These are phyloP conservation scores for Drosophila pegasa DNA, from an alignment of 2,888 invertebrate genomes.

Conservation along the genomic window DNA sequence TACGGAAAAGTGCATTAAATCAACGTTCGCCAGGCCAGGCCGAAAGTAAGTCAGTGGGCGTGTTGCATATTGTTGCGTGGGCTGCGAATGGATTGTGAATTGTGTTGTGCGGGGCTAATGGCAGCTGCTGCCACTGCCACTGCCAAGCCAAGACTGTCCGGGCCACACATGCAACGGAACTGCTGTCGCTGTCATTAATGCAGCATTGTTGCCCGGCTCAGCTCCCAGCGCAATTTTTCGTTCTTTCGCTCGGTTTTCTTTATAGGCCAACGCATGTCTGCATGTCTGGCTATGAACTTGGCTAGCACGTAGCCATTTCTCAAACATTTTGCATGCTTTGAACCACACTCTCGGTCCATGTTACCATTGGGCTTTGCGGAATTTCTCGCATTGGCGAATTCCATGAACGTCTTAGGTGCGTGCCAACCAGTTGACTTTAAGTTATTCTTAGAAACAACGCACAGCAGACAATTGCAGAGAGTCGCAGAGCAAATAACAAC, in stretches of 20 bases:
- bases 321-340: constrained; percentile 29
- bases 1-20: constrained; percentile 61
- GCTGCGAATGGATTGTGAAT: constrained; percentile 9
- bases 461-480: constrained; percentile 29
- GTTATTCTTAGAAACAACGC: constrained; percentile 64
- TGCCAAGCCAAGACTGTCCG: constrained; percentile 19
- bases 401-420: constrained; percentile 58
- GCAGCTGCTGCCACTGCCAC: constrained; percentile 35
- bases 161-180: constrained; percentile 73
- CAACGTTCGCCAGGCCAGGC: constrained; percentile 34
- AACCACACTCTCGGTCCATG: constrained; percentile 20
- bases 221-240: constrained; percentile 26
- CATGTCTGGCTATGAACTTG: constrained; percentile 51
- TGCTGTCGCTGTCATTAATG: constrained; percentile 58
- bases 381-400: constrained; percentile 63
- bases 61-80: constrained; percentile 40
- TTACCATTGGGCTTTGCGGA: constrained; percentile 50
- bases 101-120: constrained; percentile 47
- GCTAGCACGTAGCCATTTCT: constrained; percentile 36
- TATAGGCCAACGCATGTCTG: constrained; percentile 60
- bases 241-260: constrained; percentile 12
- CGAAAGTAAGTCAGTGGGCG: constrained; percentile 78
- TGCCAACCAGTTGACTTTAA: constrained; percentile 38
- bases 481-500: constrained; percentile 8
- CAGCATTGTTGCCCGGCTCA: constrained; percentile 52